Conservation (phyloP, 1,140 invertebrate species). For the Drosophila nigromelanica region DNA sequence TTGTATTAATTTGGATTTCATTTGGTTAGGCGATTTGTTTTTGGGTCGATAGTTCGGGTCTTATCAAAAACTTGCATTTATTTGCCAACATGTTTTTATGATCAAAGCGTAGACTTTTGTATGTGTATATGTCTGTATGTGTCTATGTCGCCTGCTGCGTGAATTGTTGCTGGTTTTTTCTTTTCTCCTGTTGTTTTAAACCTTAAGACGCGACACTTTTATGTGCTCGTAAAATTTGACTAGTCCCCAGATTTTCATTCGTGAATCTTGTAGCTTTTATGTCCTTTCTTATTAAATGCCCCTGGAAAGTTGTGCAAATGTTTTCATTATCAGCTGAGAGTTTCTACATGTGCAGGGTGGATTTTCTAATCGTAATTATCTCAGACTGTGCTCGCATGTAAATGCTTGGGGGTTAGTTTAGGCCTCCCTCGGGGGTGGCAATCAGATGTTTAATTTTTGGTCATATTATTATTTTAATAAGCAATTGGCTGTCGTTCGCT, state of each 20-base stretch:
- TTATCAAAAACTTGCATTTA: constrained; percentile 19
- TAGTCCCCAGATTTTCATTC: constrained; percentile 36
- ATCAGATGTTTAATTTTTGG: constrained; percentile 48
- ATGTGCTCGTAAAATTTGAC: constrained; percentile 49
- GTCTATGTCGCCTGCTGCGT: not conserved
- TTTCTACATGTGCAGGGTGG: constrained; percentile 56
- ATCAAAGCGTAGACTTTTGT: constrained; percentile 48
- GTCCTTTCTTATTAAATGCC: constrained; percentile 39
- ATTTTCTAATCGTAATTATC: constrained; percentile 44
- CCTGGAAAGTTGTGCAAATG: constrained; percentile 39
- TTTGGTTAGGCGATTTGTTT: constrained; percentile 55
- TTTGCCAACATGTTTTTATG: constrained; percentile 52
- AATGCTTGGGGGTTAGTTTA: constrained; percentile 51
- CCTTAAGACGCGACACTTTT: constrained; percentile 51
- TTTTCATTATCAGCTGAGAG: constrained; percentile 59
- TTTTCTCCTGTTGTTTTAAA: constrained; percentile 32
- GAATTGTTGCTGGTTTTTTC: not conserved
- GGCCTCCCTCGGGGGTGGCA: constrained; percentile 47
- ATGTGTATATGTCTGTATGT: not conserved
- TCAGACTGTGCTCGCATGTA: constrained; percentile 20
- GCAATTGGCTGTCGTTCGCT: constrained; percentile 55
- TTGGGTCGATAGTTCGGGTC: constrained; percentile 53
- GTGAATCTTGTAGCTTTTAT: constrained; percentile 13
- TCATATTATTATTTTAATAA: constrained; percentile 76
- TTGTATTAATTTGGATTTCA: constrained; percentile 79